phyloP scores from a whole-genome alignment of 2,888 invertebrate genomes.

The Nomada fabriciana region DNA sequence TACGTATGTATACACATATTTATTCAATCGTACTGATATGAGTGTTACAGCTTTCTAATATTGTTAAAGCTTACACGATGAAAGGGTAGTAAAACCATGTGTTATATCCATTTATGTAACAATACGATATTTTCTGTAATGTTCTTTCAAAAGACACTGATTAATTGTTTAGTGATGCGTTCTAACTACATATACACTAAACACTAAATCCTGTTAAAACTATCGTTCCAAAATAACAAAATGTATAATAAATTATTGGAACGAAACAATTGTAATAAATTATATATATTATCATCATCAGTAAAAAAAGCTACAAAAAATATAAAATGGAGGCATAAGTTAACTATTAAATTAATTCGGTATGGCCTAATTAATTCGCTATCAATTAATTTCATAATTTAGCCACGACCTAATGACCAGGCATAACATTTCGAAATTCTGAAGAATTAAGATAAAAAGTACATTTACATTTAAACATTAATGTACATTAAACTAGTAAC shows the following conservation, averaged over 20 bases:
- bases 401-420: no score
- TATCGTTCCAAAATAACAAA: background rate
- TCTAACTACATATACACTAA: no score
- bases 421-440: no score
- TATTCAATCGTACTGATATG: slow-evolving; percentile 1
- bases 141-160: background rate
- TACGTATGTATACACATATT: background rate
- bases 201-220: background rate
- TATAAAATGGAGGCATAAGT: no score
- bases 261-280: background rate
- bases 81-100: background rate
- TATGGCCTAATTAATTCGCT: no score
- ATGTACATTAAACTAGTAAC: no score
- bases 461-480: no score
- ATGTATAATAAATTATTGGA: background rate
- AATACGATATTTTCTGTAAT: background rate
- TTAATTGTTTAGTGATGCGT: no score
- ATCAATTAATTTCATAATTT: no score
- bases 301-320: background rate
- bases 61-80: background rate
- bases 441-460: no score
- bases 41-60: no score
- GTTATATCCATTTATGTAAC: background rate
- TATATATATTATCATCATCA: background rate
- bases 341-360: no score